Evolutionary conservation across 2,113 vertebrate genomes (phyloP).

Genomic region (Tringa solitaria): DNA sequence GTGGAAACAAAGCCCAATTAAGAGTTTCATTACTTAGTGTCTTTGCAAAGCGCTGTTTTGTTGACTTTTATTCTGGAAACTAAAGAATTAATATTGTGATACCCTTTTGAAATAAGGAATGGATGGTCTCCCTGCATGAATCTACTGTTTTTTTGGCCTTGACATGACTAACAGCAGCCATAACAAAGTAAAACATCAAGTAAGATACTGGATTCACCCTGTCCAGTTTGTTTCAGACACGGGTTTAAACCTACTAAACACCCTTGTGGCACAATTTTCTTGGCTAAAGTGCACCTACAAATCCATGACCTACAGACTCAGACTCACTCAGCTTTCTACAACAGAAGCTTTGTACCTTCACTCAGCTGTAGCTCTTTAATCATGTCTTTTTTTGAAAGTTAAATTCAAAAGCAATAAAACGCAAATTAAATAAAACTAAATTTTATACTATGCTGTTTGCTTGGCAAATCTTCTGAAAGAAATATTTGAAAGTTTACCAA

Average conservation of each 20-base stretch:
- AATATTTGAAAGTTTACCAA: slow-evolving; percentile 65
- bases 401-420: slow-evolving; percentile 62
- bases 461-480: slow-evolving; percentile 68
- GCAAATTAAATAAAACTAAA: slow-evolving; percentile 62
- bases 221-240: not conserved
- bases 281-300: not conserved
- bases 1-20: not conserved
- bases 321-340: not conserved
- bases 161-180: not conserved
- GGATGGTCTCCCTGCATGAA: not conserved
- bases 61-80: not conserved
- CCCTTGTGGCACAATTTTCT: not conserved
- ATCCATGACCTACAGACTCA: not conserved
- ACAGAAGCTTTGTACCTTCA: slow-evolving; percentile 17
- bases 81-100: not conserved
- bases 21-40: not conserved
- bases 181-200: not conserved
- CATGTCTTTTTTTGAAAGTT: slow-evolving; percentile 5
- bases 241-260: not conserved
- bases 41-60: not conserved
- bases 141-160: not conserved
- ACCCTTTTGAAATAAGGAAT: not conserved
- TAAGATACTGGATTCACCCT: not conserved
- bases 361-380: slow-evolving; percentile 40
- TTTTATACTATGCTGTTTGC: slow-evolving; percentile 32